Percentiles rank a stretch among this genome's conserved stretches.
These are phyloP conservation scores for Montipora sp. DNA, from an alignment of 64 coral and sea anemone genomes.

Conservation along the genomic window DNA sequence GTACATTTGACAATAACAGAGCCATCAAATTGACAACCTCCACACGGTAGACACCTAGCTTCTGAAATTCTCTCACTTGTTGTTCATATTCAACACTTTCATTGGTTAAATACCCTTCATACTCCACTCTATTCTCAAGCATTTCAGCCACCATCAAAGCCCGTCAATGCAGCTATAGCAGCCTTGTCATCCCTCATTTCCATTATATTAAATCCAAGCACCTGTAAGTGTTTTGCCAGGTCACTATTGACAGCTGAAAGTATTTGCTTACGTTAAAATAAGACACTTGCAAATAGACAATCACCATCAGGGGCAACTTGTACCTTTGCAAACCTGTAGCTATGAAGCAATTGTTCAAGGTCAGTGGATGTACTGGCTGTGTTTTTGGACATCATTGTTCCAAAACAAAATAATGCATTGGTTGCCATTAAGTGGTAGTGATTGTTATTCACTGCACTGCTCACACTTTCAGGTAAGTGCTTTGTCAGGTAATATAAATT, in stretches of 20 bases:
- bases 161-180: constrained; percentile 29
- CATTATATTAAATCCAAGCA: constrained; percentile 16
- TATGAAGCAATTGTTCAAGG: background rate
- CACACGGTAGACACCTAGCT: constrained; percentile 47
- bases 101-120: constrained; percentile 55
- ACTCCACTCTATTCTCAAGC: constrained; percentile 38
- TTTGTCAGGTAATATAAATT: constrained; percentile 25
- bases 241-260: constrained; percentile 13
- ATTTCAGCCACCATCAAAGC: constrained; percentile 57
- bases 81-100: constrained; percentile 44
- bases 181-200: background rate
- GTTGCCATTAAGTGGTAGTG: constrained; percentile 53
- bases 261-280: constrained; percentile 43
- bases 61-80: constrained; percentile 22
- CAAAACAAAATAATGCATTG: constrained; percentile 24
- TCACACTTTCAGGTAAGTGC: constrained; percentile 6
- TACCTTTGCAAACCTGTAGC: constrained; percentile 34
- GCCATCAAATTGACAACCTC: constrained; percentile 68
- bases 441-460: constrained; percentile 5
- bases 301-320: constrained; percentile 39
- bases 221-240: background rate
- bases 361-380: background rate
- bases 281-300: constrained; percentile 49
- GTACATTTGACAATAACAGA: constrained; percentile 54
- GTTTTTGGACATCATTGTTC: background rate